Evolutionary conservation across 2,113 vertebrate species (phyloP).

Genomic region (Hylia prasina): DNA sequence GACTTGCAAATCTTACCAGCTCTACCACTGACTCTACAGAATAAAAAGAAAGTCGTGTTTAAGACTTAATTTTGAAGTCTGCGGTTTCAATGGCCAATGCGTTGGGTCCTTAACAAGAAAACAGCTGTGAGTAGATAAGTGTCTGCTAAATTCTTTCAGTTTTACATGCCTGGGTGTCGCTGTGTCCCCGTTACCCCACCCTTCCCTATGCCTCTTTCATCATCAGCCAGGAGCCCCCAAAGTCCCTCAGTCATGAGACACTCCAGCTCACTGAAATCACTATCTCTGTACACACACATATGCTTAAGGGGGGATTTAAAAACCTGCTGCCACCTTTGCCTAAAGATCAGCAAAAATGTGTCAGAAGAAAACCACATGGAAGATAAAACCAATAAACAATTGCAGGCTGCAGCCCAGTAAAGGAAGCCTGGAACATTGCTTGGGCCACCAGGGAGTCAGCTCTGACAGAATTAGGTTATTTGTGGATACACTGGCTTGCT

Average conservation of each 20-base stretch:
- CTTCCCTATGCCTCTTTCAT: background rate
- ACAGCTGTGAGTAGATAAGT: background rate
- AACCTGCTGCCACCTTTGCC: background rate
- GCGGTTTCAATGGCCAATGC: background rate
- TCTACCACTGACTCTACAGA: background rate
- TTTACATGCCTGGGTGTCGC: background rate
- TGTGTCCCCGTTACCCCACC: background rate
- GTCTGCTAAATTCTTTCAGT: background rate
- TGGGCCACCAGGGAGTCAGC: background rate
- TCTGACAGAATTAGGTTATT: background rate
- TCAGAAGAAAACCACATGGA: background rate
- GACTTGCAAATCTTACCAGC: background rate
- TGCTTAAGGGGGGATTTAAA: background rate
- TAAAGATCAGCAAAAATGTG: background rate
- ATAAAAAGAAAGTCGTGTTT: background rate
- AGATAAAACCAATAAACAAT: background rate
- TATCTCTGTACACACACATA: background rate
- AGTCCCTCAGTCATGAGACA: background rate
- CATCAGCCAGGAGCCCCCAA: background rate
- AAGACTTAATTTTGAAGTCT: background rate
- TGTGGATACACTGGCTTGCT: background rate
- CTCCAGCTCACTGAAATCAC: background rate
- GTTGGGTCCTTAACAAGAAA: background rate
- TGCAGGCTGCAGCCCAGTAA: background rate
- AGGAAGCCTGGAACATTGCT: background rate